Evolutionary conservation across 1,140 invertebrate species (phyloP).

Genomic region (Drosophila quadrilineata): DNA sequence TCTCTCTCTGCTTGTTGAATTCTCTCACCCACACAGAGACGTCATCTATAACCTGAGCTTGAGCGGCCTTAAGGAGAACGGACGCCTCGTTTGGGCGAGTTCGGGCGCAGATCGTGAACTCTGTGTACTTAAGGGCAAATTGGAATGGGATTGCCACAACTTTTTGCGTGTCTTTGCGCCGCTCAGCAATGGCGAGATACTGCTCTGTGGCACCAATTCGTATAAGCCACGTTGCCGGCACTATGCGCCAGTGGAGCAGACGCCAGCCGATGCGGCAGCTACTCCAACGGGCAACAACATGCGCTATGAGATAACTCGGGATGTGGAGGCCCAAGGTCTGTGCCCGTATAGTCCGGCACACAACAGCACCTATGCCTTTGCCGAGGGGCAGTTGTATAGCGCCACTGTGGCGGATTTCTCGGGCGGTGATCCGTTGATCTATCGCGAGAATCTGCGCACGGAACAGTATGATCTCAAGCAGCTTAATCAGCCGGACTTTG

Average conservation of each 20-base stretch:
- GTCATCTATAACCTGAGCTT: conserved; percentile 91
- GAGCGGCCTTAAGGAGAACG: conserved; percentile 85
- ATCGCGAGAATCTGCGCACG: conserved; percentile 92
- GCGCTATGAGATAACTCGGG: conserved; percentile 83
- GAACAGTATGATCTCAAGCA: conserved; percentile 88
- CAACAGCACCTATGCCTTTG: conserved; percentile 94
- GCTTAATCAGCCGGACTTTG: conserved; percentile 89
- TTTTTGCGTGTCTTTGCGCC: conserved; percentile 92
- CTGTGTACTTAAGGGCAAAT: conserved; percentile 93
- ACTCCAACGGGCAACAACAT: conserved; percentile 16
- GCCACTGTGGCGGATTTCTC: conserved; percentile 98
- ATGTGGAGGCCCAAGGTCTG: conserved; percentile 91
- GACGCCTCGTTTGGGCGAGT: conserved; percentile 91
- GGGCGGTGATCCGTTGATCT: conserved; percentile 95
- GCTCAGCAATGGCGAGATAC: conserved; percentile 87
- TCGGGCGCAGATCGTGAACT: conserved; percentile 90
- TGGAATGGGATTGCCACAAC: conserved; percentile 95
- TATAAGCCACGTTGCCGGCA: conserved; percentile 95
- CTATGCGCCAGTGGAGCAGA: conserved; percentile 47
- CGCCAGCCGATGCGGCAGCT: conserved; percentile 25
- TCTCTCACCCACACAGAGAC: conserved; percentile 83
- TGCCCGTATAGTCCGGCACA: conserved; percentile 96
- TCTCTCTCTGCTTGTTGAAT: too few relatives aligned
- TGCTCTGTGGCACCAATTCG: conserved; percentile 98
- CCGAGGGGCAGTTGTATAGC: conserved; percentile 93